Evolutionary conservation across 1,140 invertebrate genomes (phyloP), one percentile per base, ranked within the genome.

Genomic region (Megalopta genalis): DNA sequence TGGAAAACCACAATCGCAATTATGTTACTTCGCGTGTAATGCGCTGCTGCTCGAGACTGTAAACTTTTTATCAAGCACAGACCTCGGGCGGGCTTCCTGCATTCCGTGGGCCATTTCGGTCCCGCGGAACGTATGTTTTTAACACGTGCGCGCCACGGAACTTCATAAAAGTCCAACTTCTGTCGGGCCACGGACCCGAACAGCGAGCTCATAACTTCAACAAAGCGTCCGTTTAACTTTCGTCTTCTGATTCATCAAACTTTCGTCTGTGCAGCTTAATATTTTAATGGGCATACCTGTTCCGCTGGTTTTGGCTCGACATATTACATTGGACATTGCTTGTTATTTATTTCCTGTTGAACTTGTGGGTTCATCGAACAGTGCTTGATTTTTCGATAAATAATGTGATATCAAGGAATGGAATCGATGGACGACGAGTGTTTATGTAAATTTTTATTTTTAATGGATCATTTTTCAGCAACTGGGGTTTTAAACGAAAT

Each of bases 51-150:
- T 32, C 39, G 39, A 23, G 39, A 25, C 64, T 25, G 12, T 23
- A 46, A 66, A 66, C 37, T 75, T 75, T 75, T 59, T 59, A 42
- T 23, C 42, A 52, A 71, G 49, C 75, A 63, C 7, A 23, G 60
- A 49, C 46, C 57, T 37, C 8, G 32, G 18, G 18, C 21, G 23
- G 27, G 42, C 57, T 12, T 37, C 46, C 25, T 25, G 62, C 70
- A 71, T 72, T 71, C 68, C 68, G 65, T 60, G 65, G 65, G 74
- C 70, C 60, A 84, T 83, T 75, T 59, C 60, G 66, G 66, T 78
- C 25, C 25, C 42, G 21, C 16, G 32, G 49, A 78, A 78, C 63
- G 76, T 64, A 60, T 72, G 76, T 57, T 72, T 83, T 77, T 64
- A 71, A 67, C 71, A 75, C 59, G 65, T 49, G 54, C 14, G 39